A percentile compares a stretch with the other conserved stretches of the same genome.
These are phyloP conservation scores for Propithecus coquereli DNA, from an alignment of 2,113 vertebrate species.

Conservation along the genomic window DNA sequence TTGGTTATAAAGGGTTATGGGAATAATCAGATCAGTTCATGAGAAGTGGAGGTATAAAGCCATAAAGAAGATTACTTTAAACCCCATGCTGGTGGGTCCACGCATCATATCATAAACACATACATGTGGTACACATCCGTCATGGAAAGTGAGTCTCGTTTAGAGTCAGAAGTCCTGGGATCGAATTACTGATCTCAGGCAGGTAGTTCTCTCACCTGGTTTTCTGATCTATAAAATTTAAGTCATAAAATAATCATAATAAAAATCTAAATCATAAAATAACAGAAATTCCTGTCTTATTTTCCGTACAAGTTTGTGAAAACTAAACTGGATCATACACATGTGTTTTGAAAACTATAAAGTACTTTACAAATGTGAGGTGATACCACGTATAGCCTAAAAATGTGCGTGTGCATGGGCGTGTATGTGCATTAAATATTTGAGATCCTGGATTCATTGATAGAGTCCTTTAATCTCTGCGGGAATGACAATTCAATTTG, in stretches of 20 bases:
- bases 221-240: slow-evolving; percentile 15
- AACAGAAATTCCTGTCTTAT: slow-evolving; percentile 31
- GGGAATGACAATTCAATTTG: slow-evolving; percentile 26
- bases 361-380: neutral
- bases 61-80: neutral
- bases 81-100: neutral
- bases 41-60: neutral
- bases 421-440: neutral
- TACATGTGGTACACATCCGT: neutral
- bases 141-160: neutral
- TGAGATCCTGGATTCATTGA: neutral
- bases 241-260: slow-evolving; percentile 28
- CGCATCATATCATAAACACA: neutral
- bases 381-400: neutral
- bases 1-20: neutral
- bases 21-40: neutral
- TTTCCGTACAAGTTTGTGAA: neutral
- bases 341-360: neutral
- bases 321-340: neutral
- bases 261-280: slow-evolving; percentile 17
- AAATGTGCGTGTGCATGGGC: neutral
- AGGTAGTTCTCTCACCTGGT: neutral
- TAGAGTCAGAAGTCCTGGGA: neutral
- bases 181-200: neutral
- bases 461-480: neutral